Evolutionary conservation across 1,140 invertebrate genomes (phyloP).

Genomic region (Idris sp.): DNA sequence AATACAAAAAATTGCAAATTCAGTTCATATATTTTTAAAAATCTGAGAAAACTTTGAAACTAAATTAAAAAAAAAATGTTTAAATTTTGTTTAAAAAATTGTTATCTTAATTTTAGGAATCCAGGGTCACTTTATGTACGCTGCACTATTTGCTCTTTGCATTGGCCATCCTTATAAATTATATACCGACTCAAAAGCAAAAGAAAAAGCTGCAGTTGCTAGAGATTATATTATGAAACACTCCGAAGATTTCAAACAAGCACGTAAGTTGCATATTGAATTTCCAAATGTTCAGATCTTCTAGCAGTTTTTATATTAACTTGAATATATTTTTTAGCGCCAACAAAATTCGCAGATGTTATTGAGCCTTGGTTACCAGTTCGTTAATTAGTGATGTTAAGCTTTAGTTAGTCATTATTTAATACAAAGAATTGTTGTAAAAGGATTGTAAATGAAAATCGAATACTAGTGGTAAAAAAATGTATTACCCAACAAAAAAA

Average conservation of each 20-base stretch:
- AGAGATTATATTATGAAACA: slow-evolving; percentile 84
- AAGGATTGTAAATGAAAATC: slow-evolving; percentile 41
- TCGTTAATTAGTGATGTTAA: slow-evolving; percentile 77
- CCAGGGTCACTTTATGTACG: slow-evolving; percentile 77
- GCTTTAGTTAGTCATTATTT: background rate
- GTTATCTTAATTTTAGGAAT: no score
- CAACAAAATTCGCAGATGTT: slow-evolving; percentile 81
- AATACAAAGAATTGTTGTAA: no score
- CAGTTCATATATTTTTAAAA: no score
- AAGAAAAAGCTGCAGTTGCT: slow-evolving; percentile 82
- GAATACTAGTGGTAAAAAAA: slow-evolving; percentile 49
- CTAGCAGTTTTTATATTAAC: no score
- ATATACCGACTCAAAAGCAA: slow-evolving; percentile 74
- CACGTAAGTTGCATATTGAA: slow-evolving; percentile 80
- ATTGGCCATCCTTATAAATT: slow-evolving; percentile 64
- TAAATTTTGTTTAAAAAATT: no score
- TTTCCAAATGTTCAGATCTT: no score
- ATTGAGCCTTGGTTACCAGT: slow-evolving; percentile 82
- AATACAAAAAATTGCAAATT: no score
- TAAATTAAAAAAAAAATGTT: no score
- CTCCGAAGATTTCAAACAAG: slow-evolving; percentile 83
- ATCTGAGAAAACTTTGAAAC: no score
- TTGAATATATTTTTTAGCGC: no score
- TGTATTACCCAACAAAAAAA: slow-evolving; percentile 60
- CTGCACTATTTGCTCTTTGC: slow-evolving; percentile 57